phyloP scores from a whole-genome alignment of 2,113 vertebrate genomes.

The Phycodurus eques region DNA sequence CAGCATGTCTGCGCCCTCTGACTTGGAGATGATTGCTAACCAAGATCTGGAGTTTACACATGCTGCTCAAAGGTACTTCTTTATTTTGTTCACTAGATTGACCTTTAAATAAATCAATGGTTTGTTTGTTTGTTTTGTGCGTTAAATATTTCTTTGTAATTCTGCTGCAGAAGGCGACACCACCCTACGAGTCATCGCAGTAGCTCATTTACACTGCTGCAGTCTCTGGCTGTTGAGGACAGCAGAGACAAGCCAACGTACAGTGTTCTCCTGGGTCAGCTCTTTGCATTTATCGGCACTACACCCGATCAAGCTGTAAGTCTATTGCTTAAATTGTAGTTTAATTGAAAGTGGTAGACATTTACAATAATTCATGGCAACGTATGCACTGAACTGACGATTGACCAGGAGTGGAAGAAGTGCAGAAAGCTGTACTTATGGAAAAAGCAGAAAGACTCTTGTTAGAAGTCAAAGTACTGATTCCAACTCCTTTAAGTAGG shows the following conservation, averaged over 20 bases:
- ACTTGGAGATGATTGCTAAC: conserved; percentile 96
- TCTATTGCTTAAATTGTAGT: background rate
- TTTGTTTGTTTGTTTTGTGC: background rate
- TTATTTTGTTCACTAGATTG: background rate
- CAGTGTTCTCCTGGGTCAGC: conserved; percentile 91
- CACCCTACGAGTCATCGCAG: conserved; percentile 91
- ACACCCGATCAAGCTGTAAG: conserved; percentile 93
- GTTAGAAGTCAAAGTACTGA: too few relatives aligned
- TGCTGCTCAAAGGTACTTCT: conserved; percentile 82
- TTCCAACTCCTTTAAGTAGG: background rate
- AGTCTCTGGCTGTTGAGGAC: conserved; percentile 89
- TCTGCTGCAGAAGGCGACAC: conserved; percentile 76
- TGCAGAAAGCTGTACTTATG: background rate
- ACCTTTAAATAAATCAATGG: background rate
- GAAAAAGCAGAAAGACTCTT: too few relatives aligned
- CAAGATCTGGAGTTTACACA: conserved; percentile 93
- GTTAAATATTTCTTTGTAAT: too few relatives aligned
- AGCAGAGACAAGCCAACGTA: conserved; percentile 92
- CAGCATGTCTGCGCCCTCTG: conserved; percentile 97
- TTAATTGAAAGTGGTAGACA: too few relatives aligned
- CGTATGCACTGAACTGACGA: background rate
- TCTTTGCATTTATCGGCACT: conserved; percentile 97
- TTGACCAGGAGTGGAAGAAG: background rate
- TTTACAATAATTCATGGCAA: background rate
- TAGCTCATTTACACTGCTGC: conserved; percentile 94